Percentiles rank a stretch among this genome's conserved stretches.
Conservation (phyloP, 1,140 invertebrate genomes). For the Trichonephila clavata region DNA sequence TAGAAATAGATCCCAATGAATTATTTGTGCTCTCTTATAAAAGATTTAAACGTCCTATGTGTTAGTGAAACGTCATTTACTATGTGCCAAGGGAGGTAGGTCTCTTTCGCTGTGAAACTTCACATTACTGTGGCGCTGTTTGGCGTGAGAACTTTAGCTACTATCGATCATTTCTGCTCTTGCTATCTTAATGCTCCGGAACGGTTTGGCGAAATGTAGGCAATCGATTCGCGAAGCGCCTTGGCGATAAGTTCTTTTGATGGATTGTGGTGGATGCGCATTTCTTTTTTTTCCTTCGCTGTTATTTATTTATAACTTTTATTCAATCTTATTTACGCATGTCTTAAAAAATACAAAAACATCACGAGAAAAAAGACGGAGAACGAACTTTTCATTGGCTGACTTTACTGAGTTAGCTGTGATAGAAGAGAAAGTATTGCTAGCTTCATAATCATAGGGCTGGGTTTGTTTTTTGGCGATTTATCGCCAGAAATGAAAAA, state of each 20-base stretch:
- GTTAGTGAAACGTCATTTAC: slow-evolving; percentile 45
- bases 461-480: slow-evolving; percentile 18
- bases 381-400: background rate
- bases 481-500: slow-evolving; percentile 27
- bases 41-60: slow-evolving; percentile 23
- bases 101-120: background rate
- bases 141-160: slow-evolving; percentile 58
- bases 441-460: background rate
- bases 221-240: slow-evolving; percentile 13
- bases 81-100: background rate
- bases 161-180: slow-evolving; percentile 70
- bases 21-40: background rate
- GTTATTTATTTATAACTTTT: background rate
- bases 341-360: slow-evolving; percentile 11
- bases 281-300: background rate
- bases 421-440: background rate
- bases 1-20: background rate
- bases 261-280: background rate
- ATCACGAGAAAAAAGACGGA: background rate
- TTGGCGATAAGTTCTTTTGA: slow-evolving; percentile 12
- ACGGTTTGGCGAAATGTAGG: slow-evolving; percentile 35
- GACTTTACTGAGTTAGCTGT: background rate
- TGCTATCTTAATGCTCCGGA: slow-evolving; percentile 33
- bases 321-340: slow-evolving; percentile 60
- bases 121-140: slow-evolving; percentile 38